These are phyloP conservation scores for Nanorana parkeri DNA, from an alignment of 2,113 vertebrate genomes.

Conservation along the genomic window DNA sequence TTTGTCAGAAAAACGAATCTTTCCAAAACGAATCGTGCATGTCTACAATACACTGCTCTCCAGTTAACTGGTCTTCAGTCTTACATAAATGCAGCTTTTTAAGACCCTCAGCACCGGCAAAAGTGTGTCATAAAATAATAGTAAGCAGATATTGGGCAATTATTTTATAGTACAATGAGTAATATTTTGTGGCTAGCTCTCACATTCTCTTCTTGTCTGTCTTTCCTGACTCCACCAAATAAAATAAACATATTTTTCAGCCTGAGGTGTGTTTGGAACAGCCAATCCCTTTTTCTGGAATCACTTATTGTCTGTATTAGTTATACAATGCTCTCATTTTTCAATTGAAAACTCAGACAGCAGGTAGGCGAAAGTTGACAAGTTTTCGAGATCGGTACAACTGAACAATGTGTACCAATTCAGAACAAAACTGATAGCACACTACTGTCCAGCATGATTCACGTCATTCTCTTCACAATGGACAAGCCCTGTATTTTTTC, in stretches of 20 bases:
- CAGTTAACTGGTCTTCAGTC: background rate
- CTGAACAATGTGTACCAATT: too few relatives aligned
- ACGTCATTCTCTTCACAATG: too few relatives aligned
- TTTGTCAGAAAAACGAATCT: too few relatives aligned
- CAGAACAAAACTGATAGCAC: too few relatives aligned
- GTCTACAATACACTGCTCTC: too few relatives aligned
- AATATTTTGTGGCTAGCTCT: background rate
- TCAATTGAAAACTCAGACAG: background rate
- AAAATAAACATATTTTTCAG: slow-evolving; percentile 41
- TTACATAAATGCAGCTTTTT: background rate
- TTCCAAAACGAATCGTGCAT: too few relatives aligned
- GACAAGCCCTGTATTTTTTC: too few relatives aligned
- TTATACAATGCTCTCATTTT: slow-evolving; percentile 10
- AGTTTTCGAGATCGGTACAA: background rate
- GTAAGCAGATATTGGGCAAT: background rate
- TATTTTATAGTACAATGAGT: background rate
- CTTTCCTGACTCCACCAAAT: slow-evolving; percentile 28
- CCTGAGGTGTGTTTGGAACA: slow-evolving; percentile 16
- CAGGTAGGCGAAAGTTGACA: background rate
- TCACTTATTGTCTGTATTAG: slow-evolving; percentile 12
- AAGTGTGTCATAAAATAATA: background rate
- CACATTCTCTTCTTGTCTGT: background rate
- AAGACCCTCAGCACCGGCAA: background rate
- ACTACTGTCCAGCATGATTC: too few relatives aligned
- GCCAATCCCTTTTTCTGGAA: slow-evolving; percentile 39